Percentiles rank a stretch among this genome's conserved stretches.
Conservation (phyloP, 2,113 vertebrate genomes). For the Pachypanchax playfairii region DNA sequence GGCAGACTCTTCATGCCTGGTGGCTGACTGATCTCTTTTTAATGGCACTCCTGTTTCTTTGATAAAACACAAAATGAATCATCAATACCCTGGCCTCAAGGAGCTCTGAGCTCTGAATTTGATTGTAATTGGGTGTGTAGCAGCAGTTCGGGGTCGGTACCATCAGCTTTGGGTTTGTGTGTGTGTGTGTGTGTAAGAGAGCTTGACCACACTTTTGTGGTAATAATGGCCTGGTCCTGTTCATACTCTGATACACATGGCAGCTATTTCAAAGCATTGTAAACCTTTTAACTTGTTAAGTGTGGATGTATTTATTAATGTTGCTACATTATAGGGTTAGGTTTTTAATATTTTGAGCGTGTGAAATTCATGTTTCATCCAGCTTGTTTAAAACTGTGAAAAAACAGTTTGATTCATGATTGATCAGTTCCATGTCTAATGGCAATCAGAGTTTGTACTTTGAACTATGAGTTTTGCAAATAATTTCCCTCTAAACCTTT, state of each 20-base stretch:
- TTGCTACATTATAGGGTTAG: too few relatives aligned
- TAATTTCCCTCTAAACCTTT: too few relatives aligned
- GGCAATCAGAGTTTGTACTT: slow-evolving; percentile 10
- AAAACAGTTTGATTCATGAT: slow-evolving; percentile 13
- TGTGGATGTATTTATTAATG: slow-evolving; percentile 4
- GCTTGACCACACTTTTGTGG: slow-evolving; percentile 15
- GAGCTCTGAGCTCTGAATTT: slow-evolving; percentile 55
- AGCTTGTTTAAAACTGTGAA: too few relatives aligned
- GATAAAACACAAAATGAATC: slow-evolving; percentile 82
- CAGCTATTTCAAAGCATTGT: slow-evolving; percentile 12
- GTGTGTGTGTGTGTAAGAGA: slow-evolving; percentile 18
- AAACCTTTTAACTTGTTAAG: slow-evolving; percentile 28
- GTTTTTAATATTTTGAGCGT: too few relatives aligned
- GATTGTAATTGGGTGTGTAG: slow-evolving; percentile 71
- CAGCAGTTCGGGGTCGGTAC: slow-evolving; percentile 24
- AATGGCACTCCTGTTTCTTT: slow-evolving; percentile 81
- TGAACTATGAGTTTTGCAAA: too few relatives aligned
- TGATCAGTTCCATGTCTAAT: slow-evolving; percentile 42
- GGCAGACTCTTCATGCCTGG: slow-evolving; percentile 70
- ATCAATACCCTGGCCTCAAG: slow-evolving; percentile 70
- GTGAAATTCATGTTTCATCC: too few relatives aligned
- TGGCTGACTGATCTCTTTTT: slow-evolving; percentile 82
- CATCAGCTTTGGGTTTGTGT: neutral
- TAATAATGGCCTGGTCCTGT: slow-evolving; percentile 29
- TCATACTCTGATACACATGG: slow-evolving; percentile 41